Evolutionary conservation across 2,113 vertebrate genomes (phyloP).

Genomic region (Desmodus rotundus): DNA sequence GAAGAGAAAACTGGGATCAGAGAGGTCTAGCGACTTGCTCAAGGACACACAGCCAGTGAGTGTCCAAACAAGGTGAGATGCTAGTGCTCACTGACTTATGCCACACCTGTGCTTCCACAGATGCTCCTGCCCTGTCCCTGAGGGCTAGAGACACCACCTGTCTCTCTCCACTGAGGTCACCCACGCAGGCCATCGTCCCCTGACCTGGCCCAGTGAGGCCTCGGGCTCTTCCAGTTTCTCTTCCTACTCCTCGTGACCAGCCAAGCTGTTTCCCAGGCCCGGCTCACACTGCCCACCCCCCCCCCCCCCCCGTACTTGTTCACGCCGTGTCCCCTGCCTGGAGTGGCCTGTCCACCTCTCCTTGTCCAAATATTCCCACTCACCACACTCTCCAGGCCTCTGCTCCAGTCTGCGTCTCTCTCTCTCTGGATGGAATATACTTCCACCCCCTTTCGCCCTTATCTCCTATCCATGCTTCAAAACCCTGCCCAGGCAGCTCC

Average conservation of each 20-base stretch:
- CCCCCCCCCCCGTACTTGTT: background rate
- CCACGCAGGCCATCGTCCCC: background rate
- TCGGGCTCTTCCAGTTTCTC: background rate
- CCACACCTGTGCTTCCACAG: background rate
- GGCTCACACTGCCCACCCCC: background rate
- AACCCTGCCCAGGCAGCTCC: background rate
- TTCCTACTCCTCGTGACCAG: background rate
- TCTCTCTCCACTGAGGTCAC: background rate
- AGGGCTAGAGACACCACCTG: too few species aligned
- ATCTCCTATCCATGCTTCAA: background rate
- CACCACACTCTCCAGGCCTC: background rate
- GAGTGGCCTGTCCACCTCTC: background rate
- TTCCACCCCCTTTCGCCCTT: background rate
- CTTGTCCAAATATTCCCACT: background rate
- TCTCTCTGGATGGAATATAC: background rate
- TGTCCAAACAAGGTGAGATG: background rate
- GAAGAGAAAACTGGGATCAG: background rate
- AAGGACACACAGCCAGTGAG: background rate
- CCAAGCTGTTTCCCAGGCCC: background rate
- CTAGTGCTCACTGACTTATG: background rate
- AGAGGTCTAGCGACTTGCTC: background rate
- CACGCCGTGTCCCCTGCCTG: rapidly evolving
- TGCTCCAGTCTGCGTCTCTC: background rate
- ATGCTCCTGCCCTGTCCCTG: background rate
- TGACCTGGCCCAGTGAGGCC: background rate